Base-by-base conservation (phyloP, 2,888 invertebrate genomes). In the Gnatocerus cornutus region DNA sequence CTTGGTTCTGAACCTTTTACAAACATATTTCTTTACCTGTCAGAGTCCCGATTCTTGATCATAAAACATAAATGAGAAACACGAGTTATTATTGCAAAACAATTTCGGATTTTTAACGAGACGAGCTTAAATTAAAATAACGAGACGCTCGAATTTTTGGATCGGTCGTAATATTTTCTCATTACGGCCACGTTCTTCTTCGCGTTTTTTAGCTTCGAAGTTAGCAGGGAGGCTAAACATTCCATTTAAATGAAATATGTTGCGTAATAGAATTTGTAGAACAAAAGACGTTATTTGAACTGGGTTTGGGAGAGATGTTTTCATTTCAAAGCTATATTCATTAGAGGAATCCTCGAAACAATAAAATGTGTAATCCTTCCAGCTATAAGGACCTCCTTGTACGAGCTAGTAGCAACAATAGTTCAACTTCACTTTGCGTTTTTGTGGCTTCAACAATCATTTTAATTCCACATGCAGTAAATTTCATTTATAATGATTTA, bases 21-120 rank as follows among this genome's bases (percentile, higher is more conserved):
- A 48, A 33, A 48, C 46, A 61, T 61, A 48, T 61, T 46, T 43
- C 27, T 37, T 61, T 61, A 37, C 59, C 16, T 33, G 41, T 39
- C 41, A 58, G 16, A 27, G 43, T 58, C 39, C 9, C 16, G 8
- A 13, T 39, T 14, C 12, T 21, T 43, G 13, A 12, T 55, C 41
- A 33, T 55, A 6, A 55, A 56, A 56, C n/a, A n/a, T n/a, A n/a
- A n/a, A n/a, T n/a, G 21, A 21, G 21, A 21, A 21, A 21, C 1
- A 4, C 21, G 4, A 21, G 21, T 21, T 21, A 21, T 21, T 21
- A 21, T 21, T 21, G 21, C 21, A 21, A 43, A 43, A 43, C 43
- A 43, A 10, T 43, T 43, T 43, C 12, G n/a, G n/a, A 37, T 43
- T 43, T n/a, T 12, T 43, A 10, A 43, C 10, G 7, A 43, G 43